These are phyloP conservation scores for Trissolcus basalis DNA, from an alignment of 1,140 invertebrate species.

Conservation along the genomic window DNA sequence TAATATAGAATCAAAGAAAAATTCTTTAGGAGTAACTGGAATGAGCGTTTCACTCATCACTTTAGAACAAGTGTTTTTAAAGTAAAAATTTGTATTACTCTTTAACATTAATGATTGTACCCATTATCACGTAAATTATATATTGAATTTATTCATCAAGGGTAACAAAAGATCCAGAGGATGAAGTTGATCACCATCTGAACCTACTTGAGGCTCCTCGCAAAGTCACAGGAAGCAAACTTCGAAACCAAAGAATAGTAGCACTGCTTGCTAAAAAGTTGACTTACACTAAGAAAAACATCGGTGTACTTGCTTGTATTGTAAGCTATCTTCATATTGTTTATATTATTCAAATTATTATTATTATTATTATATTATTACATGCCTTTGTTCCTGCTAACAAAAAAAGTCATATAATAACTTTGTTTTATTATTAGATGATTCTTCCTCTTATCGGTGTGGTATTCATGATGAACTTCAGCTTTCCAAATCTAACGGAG, in stretches of 20 bases:
- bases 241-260: slow-evolving; percentile 60
- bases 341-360: too few species aligned
- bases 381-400: slow-evolving; percentile 18
- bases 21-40: slow-evolving; percentile 81
- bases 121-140: slow-evolving; percentile 8
- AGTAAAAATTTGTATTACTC: slow-evolving; percentile 73
- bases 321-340: too few species aligned
- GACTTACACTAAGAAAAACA: slow-evolving; percentile 66
- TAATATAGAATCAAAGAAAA: slow-evolving; percentile 79
- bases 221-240: slow-evolving; percentile 61
- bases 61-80: slow-evolving; percentile 91
- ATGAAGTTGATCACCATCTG: slow-evolving; percentile 59
- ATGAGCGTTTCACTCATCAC: slow-evolving; percentile 89
- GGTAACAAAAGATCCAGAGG: slow-evolving; percentile 66
- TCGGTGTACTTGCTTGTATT: slow-evolving; percentile 56
- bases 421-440: slow-evolving; percentile 58
- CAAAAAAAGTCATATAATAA: too few species aligned
- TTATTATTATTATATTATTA: too few species aligned
- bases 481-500: slow-evolving; percentile 53
- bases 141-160: slow-evolving; percentile 40
- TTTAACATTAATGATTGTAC: slow-evolving; percentile 25
- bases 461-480: slow-evolving; percentile 66
- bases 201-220: slow-evolving; percentile 42
- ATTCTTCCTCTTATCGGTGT: slow-evolving; percentile 64
- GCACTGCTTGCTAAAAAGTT: slow-evolving; percentile 69